Conservation (phyloP, 2,113 vertebrate genomes). For the Hemibagrus wyckioides region DNA sequence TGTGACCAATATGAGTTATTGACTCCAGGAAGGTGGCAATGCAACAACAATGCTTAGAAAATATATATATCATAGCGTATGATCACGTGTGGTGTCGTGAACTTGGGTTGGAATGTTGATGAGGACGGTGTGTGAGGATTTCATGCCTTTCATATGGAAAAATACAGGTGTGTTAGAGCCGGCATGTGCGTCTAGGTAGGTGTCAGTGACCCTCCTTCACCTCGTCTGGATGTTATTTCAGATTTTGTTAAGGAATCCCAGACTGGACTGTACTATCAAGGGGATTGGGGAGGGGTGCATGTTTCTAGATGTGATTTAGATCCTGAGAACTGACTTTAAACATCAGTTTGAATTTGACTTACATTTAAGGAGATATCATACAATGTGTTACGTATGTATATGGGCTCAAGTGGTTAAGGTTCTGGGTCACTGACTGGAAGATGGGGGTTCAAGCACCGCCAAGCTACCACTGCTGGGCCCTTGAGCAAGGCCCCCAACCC, state of each 20-base stretch:
- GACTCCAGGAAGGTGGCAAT: not conserved
- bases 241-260: slow-evolving; percentile 77
- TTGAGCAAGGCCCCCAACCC: too few species aligned
- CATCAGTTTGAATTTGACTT: not conserved
- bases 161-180: slow-evolving; percentile 10
- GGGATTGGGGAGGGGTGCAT: slow-evolving; percentile 46
- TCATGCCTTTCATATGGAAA: not conserved
- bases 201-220: slow-evolving; percentile 61
- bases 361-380: slow-evolving; percentile 2
- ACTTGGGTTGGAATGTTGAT: slow-evolving; percentile 3
- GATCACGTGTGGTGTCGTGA: not conserved
- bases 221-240: slow-evolving; percentile 83
- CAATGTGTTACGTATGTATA: slow-evolving; percentile 14
- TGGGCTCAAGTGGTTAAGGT: too few species aligned
- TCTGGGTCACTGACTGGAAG: too few species aligned
- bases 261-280: slow-evolving; percentile 56
- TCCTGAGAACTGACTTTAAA: slow-evolving; percentile 37
- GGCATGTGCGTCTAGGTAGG: slow-evolving; percentile 20
- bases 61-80: not conserved
- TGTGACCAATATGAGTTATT: slow-evolving; percentile 1
- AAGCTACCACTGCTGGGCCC: too few species aligned
- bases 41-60: not conserved
- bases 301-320: slow-evolving; percentile 41
- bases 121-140: slow-evolving; percentile 9
- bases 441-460: too few species aligned